phyloP scores from a whole-genome alignment of 1,140 invertebrate genomes.

The Augochlora pura region DNA sequence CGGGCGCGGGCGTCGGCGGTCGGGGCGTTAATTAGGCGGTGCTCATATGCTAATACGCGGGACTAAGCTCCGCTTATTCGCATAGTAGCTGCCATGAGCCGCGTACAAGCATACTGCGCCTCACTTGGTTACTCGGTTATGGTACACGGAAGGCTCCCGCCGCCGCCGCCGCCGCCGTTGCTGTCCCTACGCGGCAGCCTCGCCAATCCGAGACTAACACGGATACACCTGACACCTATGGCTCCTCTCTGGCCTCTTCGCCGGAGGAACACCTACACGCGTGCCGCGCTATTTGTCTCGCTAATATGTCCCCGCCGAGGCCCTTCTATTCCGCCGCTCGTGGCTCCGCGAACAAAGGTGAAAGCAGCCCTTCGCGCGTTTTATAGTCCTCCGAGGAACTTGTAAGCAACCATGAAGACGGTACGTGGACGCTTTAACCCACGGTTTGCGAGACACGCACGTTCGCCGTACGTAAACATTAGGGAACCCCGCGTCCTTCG shows the following conservation, averaged over 20 bases:
- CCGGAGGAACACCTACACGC: constrained; percentile 26
- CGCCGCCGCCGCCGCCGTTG: too few species aligned
- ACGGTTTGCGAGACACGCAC: too few species aligned
- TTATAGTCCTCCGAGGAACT: not conserved
- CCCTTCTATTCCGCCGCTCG: constrained; percentile 50
- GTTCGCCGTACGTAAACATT: too few species aligned
- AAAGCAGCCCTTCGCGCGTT: constrained; percentile 12
- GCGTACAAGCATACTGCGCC: constrained; percentile 69
- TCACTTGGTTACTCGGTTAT: constrained; percentile 62
- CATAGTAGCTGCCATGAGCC: constrained; percentile 69
- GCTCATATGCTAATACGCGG: constrained; percentile 77
- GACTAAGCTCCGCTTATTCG: constrained; percentile 76
- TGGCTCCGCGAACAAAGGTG: constrained; percentile 60
- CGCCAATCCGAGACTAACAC: constrained; percentile 46
- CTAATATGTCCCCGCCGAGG: constrained; percentile 65
- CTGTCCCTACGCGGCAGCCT: constrained; percentile 40
- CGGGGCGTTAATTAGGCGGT: constrained; percentile 75
- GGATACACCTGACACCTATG: constrained; percentile 43
- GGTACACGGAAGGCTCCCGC: constrained; percentile 44
- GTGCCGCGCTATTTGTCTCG: constrained; percentile 74
- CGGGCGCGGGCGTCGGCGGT: constrained; percentile 57
- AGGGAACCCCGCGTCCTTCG: too few species aligned
- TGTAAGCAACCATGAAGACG: not conserved
- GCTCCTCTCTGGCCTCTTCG: constrained; percentile 17
- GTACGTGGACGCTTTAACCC: too few species aligned